Evolutionary conservation across 2,797 vertebrate species (phyloP), one percentile per base, ranked within the genome.

Genomic region (Epinephelus coioides): DNA sequence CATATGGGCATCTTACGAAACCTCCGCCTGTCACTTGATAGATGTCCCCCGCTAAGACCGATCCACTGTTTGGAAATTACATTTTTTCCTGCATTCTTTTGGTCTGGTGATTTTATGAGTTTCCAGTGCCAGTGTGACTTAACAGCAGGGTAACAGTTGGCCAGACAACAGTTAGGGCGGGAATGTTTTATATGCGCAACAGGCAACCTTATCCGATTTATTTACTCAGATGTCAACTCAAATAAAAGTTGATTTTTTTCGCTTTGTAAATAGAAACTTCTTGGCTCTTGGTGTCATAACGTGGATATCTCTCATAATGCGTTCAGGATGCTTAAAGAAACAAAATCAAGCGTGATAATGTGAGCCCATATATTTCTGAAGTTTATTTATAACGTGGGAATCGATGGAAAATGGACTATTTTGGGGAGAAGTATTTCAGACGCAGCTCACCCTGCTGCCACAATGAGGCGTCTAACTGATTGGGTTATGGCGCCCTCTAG

Each of bases 1-100:
- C 94, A 95, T 94, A 95, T 92, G 95, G 93, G 93, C 93, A 96
- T 94, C 95, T 97, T 97, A 96, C 96, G 96, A 98, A 97, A 97
- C 93, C 91, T 72, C 84, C 65, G 73, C 95, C 95, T 95, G 94
- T 94, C 93, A 79, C 87, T 95, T 95, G 83, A 96, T 95, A 93
- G 89, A 94, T 94, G 93, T 91, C 93, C 78, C 78, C 88, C 54
- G 46, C 85, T 66, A 60, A 72, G 86, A 81, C 55, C 62, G 50
- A 86, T 61, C 69, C 89, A 76, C 65, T 94, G 93, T 93, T 95
- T 91, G 95, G 95, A 96, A 96, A 96, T 93, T 89, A 93, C 94
- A 94, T 95, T 94, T 94, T 94, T 70, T 87, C 86, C 85, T 92
- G 88, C 96, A 97, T 97, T 97, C 96, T 90, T 95, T 91, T 86